A percentile compares a stretch with the other conserved stretches of the same genome.
phyloP scores from a whole-genome alignment of 2,797 vertebrate species.

The Lerista edwardsae region DNA sequence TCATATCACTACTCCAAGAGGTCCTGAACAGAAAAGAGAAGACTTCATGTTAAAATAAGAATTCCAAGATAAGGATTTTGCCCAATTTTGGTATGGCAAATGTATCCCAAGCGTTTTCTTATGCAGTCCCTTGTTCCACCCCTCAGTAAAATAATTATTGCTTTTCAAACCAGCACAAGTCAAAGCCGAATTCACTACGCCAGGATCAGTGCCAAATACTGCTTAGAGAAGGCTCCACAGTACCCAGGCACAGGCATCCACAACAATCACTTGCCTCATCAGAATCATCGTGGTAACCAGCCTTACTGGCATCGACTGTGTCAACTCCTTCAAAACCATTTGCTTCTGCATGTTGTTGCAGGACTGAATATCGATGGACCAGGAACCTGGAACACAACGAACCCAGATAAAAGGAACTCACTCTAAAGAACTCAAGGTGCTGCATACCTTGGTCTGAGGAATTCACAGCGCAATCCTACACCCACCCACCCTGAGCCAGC shows the following conservation, averaged over 20 bases:
- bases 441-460: background rate
- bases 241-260: background rate
- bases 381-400: constrained; percentile 82
- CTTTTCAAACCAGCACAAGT: background rate
- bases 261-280: constrained; percentile 84
- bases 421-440: accelerated
- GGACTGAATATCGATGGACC: constrained; percentile 92
- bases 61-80: background rate
- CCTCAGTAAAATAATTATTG: background rate
- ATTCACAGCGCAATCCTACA: too few species aligned
- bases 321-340: constrained; percentile 82
- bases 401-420: background rate
- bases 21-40: constrained; percentile 48
- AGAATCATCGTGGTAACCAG: constrained; percentile 90
- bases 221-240: background rate
- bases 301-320: constrained; percentile 78
- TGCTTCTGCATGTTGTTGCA: constrained; percentile 88
- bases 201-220: background rate
- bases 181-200: background rate
- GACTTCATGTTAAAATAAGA: background rate
- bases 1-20: constrained; percentile 64
- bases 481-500: too few species aligned
- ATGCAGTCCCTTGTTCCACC: too few species aligned
- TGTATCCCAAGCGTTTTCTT: background rate
- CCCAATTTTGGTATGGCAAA: background rate